A percentile compares a stretch with the other conserved stretches of the same genome.
phyloP scores from a whole-genome alignment of 2,888 invertebrate genomes.

The Auanema freiburgensis region DNA sequence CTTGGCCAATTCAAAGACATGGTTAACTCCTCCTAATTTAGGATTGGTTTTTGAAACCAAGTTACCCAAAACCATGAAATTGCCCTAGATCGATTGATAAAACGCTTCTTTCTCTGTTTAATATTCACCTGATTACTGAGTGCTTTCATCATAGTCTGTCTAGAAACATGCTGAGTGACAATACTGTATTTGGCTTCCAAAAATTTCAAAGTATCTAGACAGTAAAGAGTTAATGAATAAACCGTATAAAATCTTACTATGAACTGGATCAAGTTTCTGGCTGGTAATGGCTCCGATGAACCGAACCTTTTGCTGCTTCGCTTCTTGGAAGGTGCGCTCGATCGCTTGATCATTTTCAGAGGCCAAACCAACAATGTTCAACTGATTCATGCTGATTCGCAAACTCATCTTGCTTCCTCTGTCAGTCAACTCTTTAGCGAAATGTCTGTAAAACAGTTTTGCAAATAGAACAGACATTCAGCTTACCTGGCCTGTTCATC shows the following conservation, averaged over 20 bases:
- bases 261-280: constrained; percentile 28
- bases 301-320: constrained; percentile 9
- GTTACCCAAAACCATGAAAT: constrained; percentile 26
- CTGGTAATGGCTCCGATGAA: constrained; percentile 29
- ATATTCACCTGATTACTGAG: neutral
- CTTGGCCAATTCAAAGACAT: constrained; percentile 1
- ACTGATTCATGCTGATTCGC: neutral
- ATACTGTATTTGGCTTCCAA: constrained; percentile 32
- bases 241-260: constrained; percentile 11
- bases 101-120: too few relatives aligned
- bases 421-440: neutral
- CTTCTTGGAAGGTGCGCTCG: constrained; percentile 14
- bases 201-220: constrained; percentile 22
- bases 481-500: constrained; percentile 13
- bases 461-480: constrained; percentile 2
- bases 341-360: constrained; percentile 7
- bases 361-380: neutral
- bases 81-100: too few relatives aligned
- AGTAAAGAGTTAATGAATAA: neutral
- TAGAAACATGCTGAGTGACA: constrained; percentile 32
- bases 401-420: neutral
- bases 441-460: neutral
- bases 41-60: constrained; percentile 31
- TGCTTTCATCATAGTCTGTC: constrained; percentile 24
- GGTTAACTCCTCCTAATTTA: constrained; percentile 32